Evolutionary conservation across 2,797 vertebrate genomes (phyloP), one percentile per base, ranked within the genome.

Genomic region (Coregonus ussuriensis): DNA sequence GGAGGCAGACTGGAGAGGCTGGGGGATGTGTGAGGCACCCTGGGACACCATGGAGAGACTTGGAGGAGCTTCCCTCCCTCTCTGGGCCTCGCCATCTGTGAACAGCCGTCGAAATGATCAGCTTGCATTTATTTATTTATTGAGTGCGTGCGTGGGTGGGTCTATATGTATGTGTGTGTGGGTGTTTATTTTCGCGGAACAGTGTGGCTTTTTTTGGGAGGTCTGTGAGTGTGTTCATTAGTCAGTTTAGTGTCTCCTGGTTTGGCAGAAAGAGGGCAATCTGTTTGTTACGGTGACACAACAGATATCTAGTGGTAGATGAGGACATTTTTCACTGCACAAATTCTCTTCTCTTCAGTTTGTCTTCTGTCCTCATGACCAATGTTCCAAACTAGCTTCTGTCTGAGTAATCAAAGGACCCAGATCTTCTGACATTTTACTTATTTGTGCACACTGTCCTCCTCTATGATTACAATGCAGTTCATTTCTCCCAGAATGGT

Each of bases 71-170:
- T 82, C 86, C 73, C 66, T 4, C n/a, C 6, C 13, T 72, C 15
- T 31, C 77, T 77, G 21, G 54, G 76, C 83, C 59, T 62, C 81
- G 84, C 91, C 91, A 92, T 92, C 92, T 93, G 93, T 76, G 85
- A 90, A 91, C 84, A 80, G 88, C 88, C 77, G 85, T 80, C 72
- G 81, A 91, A 91, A 91, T 88, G 84, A 84, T 83, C 56, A 7
- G 56, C 56, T 63, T 7, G 11, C 3, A 1, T 63, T 63, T 63
- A 7, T 63, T 63, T 21, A 25, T 21, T 62, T 3, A 16, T 15
- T 16, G 76, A 16, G 59, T 21, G 21, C 4, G 59, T 25, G 4
- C 9, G 53, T 4, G 16, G 4, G 53, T 18, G 53, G 14, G 53
- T 56, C 15, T 56, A 0, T 56, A 4, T 56, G 53, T 6, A 11